These are phyloP conservation scores for Drosophila trichaetosa DNA, from an alignment of 2,888 invertebrate species.

Conservation along the genomic window DNA sequence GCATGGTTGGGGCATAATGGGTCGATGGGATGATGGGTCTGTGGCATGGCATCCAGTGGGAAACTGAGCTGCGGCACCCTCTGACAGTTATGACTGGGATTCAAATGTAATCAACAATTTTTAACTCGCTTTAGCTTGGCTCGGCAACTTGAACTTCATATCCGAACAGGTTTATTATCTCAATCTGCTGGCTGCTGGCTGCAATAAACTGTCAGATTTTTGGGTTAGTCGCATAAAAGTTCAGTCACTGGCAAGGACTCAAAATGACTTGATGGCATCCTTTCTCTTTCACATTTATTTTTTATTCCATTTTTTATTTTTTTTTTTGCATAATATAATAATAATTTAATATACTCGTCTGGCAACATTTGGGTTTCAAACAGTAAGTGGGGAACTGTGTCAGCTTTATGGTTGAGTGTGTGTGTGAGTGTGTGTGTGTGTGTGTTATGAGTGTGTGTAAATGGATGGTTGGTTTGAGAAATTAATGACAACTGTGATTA, in stretches of 20 bases:
- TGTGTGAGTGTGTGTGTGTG: not conserved
- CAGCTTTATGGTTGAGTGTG: conserved; percentile 39
- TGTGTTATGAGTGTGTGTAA: conserved; percentile 5
- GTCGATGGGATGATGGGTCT: not conserved
- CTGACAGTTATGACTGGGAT: conserved; percentile 78
- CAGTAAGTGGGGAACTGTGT: conserved; percentile 55
- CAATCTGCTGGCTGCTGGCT: conserved; percentile 32
- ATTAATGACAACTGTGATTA: not conserved
- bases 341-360: conserved; percentile 60
- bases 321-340: conserved; percentile 55
- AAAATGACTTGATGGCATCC: conserved; percentile 42
- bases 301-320: not conserved
- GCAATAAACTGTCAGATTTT: conserved; percentile 59
- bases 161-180: conserved; percentile 53
- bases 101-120: conserved; percentile 77
- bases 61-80: conserved; percentile 51
- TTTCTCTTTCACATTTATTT: conserved; percentile 13
- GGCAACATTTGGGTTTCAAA: conserved; percentile 16
- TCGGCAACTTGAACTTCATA: conserved; percentile 28
- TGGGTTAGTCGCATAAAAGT: conserved; percentile 62
- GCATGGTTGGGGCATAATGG: conserved; percentile 1
- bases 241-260: conserved; percentile 40
- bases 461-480: not conserved
- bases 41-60: conserved; percentile 1
- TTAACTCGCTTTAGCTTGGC: conserved; percentile 51